A percentile compares a stretch with the other conserved stretches of the same genome.
Evolutionary conservation across 2,888 invertebrate genomes (phyloP).

Genomic region (Clistopyga incitator): DNA sequence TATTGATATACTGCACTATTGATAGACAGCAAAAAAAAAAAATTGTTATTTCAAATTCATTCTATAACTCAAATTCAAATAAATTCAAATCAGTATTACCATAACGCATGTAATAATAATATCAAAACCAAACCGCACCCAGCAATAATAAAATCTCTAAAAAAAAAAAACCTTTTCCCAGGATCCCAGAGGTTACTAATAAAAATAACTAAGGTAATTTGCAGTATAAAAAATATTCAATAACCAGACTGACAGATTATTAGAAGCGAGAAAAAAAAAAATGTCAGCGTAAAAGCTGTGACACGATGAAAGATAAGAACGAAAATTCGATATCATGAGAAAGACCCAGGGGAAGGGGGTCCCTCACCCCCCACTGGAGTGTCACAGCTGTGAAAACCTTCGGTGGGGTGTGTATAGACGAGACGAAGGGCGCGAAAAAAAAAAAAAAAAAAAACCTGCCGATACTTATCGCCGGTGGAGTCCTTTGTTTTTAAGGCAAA

Average conservation of each 20-base stretch:
- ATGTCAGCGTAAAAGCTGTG: slow-evolving; percentile 11
- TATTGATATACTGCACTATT: too few species aligned
- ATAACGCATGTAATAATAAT: too few species aligned
- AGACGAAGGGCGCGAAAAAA: slow-evolving; percentile 38
- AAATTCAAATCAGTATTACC: too few species aligned
- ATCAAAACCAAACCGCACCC: too few species aligned
- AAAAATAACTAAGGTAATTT: not conserved
- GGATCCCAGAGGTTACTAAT: not conserved
- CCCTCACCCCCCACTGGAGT: slow-evolving; percentile 4
- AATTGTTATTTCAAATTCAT: too few species aligned
- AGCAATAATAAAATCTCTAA: not conserved
- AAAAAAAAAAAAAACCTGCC: slow-evolving; percentile 33
- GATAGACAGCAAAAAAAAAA: too few species aligned
- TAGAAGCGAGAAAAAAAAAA: slow-evolving; percentile 10
- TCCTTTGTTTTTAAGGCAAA: slow-evolving; percentile 54
- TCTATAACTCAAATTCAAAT: too few species aligned
- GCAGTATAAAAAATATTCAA: not conserved
- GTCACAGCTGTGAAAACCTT: slow-evolving; percentile 59
- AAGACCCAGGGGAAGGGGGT: not conserved
- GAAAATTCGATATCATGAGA: slow-evolving; percentile 44
- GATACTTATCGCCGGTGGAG: slow-evolving; percentile 50
- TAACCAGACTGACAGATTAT: not conserved
- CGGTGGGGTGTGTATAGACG: slow-evolving; percentile 38
- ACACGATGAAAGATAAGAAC: slow-evolving; percentile 35
- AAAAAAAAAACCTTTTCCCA: not conserved